Conservation (phyloP, 2,113 vertebrate species). For the Salvelinus alpinus region DNA sequence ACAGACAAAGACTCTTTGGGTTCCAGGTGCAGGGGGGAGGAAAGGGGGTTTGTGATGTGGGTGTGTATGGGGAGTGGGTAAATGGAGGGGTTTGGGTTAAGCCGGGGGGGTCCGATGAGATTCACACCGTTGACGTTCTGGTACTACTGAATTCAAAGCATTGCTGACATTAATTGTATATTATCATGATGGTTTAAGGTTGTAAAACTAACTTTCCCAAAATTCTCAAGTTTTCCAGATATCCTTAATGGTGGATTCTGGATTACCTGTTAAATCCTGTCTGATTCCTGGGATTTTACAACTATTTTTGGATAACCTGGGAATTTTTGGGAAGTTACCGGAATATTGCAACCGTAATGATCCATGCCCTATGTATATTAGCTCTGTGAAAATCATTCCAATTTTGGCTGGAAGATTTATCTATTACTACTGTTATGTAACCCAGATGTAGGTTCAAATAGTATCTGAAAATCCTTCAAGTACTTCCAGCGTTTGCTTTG, state of each 20-base stretch:
- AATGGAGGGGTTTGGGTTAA: neutral
- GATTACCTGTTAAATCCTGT: too few relatives aligned
- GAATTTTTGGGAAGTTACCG: too few relatives aligned
- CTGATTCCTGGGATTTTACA: too few relatives aligned
- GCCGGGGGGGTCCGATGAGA: too few relatives aligned
- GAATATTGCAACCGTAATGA: too few relatives aligned
- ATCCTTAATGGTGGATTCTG: too few relatives aligned
- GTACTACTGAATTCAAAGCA: neutral
- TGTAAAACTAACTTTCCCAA: too few relatives aligned
- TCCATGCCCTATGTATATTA: neutral
- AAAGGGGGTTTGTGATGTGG: neutral
- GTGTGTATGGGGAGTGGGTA: conserved; percentile 3
- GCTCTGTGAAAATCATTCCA: neutral
- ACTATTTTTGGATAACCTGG: too few relatives aligned
- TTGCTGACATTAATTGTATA: neutral
- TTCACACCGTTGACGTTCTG: neutral
- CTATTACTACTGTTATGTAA: neutral
- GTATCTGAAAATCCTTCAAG: neutral
- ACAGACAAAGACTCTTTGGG: neutral
- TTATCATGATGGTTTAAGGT: neutral
- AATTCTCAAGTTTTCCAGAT: too few relatives aligned
- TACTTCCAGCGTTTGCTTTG: too few relatives aligned
- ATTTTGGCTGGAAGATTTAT: neutral
- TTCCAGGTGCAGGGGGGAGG: conserved; percentile 7
- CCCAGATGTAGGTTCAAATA: neutral